A percentile compares a stretch with the other conserved stretches of the same genome.
phyloP scores from a whole-genome alignment of 2,113 vertebrate species.

The Spheniscus mendiculus region DNA sequence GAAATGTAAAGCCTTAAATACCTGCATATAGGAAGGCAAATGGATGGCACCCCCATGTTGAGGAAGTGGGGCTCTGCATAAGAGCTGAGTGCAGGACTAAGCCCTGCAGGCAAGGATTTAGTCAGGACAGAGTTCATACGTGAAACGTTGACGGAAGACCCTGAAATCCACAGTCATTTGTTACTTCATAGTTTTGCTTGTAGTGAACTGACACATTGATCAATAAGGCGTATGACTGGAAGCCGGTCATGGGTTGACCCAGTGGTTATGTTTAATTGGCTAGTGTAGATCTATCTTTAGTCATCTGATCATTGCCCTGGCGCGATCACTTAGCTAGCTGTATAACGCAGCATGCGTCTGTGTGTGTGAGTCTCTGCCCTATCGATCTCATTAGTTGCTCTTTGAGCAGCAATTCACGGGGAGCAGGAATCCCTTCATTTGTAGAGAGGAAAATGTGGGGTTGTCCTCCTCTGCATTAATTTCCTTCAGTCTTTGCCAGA shows the following conservation, averaged over 20 bases:
- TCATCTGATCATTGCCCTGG: neutral
- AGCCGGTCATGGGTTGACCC: neutral
- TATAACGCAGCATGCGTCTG: neutral
- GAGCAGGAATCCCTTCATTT: neutral
- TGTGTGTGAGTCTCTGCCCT: neutral
- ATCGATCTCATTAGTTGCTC: neutral
- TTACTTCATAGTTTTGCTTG: neutral
- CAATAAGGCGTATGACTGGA: neutral
- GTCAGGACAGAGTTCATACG: neutral
- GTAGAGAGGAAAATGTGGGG: neutral
- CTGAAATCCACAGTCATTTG: neutral
- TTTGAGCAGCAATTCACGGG: neutral
- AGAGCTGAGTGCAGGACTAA: neutral
- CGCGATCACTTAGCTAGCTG: accelerated
- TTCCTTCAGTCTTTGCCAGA: neutral
- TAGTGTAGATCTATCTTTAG: neutral
- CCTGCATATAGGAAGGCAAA: neutral
- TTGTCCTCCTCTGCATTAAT: neutral
- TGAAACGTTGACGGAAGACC: neutral
- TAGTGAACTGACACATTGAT: neutral
- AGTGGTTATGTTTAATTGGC: neutral
- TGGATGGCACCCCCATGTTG: neutral
- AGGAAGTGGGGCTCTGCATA: neutral
- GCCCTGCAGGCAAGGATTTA: neutral
- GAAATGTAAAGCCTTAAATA: neutral